Percentiles rank a stretch among this genome's conserved stretches.
These are phyloP conservation scores for Poecilus cupreus DNA, from an alignment of 2,888 invertebrate genomes.

Conservation along the genomic window DNA sequence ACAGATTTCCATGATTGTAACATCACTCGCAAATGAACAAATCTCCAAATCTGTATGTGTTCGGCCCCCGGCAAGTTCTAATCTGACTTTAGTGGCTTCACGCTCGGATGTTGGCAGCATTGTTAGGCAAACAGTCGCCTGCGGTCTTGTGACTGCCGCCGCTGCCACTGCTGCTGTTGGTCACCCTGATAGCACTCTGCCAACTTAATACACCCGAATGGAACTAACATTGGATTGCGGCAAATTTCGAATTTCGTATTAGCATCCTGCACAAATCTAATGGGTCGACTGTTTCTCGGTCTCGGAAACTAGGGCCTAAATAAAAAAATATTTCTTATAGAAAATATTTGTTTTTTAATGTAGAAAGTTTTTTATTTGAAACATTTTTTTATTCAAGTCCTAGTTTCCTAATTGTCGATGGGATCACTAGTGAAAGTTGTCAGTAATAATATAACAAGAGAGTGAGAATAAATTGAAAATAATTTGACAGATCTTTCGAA, in stretches of 20 bases:
- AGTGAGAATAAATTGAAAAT: too few species aligned
- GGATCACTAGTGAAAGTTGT: too few species aligned
- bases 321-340: too few species aligned
- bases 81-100: constrained; percentile 47
- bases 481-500: too few species aligned
- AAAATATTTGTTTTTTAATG: too few species aligned
- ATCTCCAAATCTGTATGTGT: not conserved
- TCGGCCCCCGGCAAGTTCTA: constrained; percentile 8
- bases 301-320: too few species aligned
- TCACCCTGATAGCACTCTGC: constrained; percentile 32
- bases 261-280: too few species aligned
- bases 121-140: constrained; percentile 53
- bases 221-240: constrained; percentile 24
- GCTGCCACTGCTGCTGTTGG: not conserved
- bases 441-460: too few species aligned
- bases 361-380: too few species aligned
- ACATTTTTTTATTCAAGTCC: too few species aligned
- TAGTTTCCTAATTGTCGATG: too few species aligned
- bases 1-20: not conserved
- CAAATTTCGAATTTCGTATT: not conserved
- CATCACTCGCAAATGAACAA: not conserved
- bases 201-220: constrained; percentile 26
- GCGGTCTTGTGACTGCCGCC: constrained; percentile 24
- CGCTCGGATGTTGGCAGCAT: constrained; percentile 46
- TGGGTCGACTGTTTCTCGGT: too few species aligned